Conservation (phyloP, 2,888 invertebrate genomes). For the Drosophila macrothrix region DNA sequence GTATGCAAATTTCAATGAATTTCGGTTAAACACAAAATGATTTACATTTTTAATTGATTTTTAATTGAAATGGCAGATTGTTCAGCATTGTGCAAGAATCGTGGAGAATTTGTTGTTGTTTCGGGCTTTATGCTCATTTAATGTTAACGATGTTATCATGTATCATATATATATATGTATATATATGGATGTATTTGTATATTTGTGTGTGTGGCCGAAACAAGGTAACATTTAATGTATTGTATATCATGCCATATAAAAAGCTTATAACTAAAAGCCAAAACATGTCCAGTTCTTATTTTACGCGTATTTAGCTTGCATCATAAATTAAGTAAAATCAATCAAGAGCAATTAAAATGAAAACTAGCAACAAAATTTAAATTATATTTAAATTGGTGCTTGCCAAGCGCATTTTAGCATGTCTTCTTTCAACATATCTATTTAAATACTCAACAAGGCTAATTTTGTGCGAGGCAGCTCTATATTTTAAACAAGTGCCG, state of each 20-base stretch:
- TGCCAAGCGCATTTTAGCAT: conserved; percentile 17
- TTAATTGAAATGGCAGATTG: conserved; percentile 73
- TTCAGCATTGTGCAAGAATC: conserved; percentile 35
- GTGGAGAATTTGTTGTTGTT: conserved; percentile 25
- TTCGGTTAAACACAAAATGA: conserved; percentile 79
- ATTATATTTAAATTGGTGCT: conserved; percentile 19
- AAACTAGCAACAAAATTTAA: not conserved
- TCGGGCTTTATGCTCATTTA: conserved; percentile 34
- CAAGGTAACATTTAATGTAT: conserved; percentile 54
- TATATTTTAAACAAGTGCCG: not conserved
- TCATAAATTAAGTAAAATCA: conserved; percentile 8
- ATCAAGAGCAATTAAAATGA: conserved; percentile 18
- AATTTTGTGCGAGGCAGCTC: not conserved
- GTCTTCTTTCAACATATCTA: not conserved
- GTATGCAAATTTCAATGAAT: conserved; percentile 72
- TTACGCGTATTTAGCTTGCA: conserved; percentile 15
- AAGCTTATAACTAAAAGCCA: conserved; percentile 42
- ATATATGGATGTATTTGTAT: not conserved
- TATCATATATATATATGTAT: not conserved
- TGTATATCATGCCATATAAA: conserved; percentile 45
- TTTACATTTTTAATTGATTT: conserved; percentile 79
- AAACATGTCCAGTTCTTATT: conserved; percentile 32
- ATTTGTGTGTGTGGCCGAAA: conserved; percentile 27
- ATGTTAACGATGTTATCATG: conserved; percentile 38
- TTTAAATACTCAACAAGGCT: conserved; percentile 3